Evolutionary conservation across 2,888 invertebrate genomes (phyloP).

Genomic region (Achlya flavicornis): DNA sequence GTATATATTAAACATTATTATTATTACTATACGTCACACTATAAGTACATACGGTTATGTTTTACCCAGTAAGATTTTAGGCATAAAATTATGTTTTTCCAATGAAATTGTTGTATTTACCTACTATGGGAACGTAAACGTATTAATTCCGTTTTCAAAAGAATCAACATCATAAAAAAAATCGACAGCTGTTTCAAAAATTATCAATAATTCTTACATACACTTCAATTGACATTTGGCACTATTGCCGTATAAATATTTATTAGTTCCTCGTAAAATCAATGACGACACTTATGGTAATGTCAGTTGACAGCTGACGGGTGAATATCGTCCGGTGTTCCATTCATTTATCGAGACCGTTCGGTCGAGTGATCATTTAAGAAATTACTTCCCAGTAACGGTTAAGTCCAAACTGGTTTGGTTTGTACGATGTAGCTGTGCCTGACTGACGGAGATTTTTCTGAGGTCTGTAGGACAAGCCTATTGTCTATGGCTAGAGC

Average conservation of each 20-base stretch:
- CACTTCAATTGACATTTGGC: not conserved
- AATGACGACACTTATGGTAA: constrained; percentile 18
- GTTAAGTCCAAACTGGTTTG: constrained; percentile 69
- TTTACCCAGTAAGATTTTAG: no score
- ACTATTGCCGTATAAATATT: not conserved
- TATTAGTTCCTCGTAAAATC: not conserved
- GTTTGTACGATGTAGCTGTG: constrained; percentile 48
- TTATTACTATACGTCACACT: no score
- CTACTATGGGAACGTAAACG: no score
- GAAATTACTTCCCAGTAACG: constrained; percentile 76
- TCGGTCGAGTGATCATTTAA: constrained; percentile 60
- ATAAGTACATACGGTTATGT: no score
- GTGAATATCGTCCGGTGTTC: constrained; percentile 29
- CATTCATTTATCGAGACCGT: constrained; percentile 58
- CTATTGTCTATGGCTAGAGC: constrained; percentile 13
- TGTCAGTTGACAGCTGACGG: constrained; percentile 36
- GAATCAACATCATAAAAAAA: not conserved
- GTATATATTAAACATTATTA: no score
- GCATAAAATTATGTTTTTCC: no score
- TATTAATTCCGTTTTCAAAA: no score
- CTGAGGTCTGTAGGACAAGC: constrained; percentile 47
- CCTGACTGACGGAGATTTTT: constrained; percentile 58
- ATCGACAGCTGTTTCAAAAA: not conserved
- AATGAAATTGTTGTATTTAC: no score
- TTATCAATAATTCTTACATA: not conserved